Evolutionary conservation across 2,888 invertebrate genomes (phyloP), one percentile per base, ranked within the genome.

Genomic region (Drosophila nr. fundita): DNA sequence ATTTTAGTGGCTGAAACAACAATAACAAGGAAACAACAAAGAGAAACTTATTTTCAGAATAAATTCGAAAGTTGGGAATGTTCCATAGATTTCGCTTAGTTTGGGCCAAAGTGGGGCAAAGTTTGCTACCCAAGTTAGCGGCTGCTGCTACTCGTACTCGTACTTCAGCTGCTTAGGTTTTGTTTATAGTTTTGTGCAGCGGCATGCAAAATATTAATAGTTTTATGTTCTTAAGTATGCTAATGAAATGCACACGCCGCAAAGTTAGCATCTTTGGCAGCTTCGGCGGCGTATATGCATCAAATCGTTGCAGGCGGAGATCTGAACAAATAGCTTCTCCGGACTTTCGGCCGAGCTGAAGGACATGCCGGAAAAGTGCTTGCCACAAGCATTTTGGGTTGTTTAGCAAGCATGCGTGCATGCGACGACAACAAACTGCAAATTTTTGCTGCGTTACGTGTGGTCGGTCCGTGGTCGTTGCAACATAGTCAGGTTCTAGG

Each of bases 21-120:
- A 67, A 32, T 36, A 54, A 53, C 67, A 67, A 42, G 45, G 30
- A 49, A 68, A 48, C 55, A 68, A 27, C 38, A 73, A 69, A 34
- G 68, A 67, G 66, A 87, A 87, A 87, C 85, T 87, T 89, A 85
- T 86, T 88, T 84, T 84, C 76, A 76, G 85, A 86, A 85, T 88
- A 76, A 88, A 88, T 86, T 85, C 61, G 42, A 30, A 50, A 72
- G 68, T 69, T 75, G 55, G 64, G 62, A 29, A 71, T 71, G 77
- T 57, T 72, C 60, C 29, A 64, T 66, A 85, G 76, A 74, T 85
- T 79, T 60, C 63, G 67, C 69, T 64, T 66, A 60, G 78, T 74
- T 73, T 87, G 29, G 55, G 72, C 66, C 68, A 68, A 73, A 73
- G 66, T 80, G 68, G 61, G 59, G 57, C 54, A 69, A 88, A 86